Conservation (phyloP, 2,113 vertebrate species). For the Clinocottus analis region DNA sequence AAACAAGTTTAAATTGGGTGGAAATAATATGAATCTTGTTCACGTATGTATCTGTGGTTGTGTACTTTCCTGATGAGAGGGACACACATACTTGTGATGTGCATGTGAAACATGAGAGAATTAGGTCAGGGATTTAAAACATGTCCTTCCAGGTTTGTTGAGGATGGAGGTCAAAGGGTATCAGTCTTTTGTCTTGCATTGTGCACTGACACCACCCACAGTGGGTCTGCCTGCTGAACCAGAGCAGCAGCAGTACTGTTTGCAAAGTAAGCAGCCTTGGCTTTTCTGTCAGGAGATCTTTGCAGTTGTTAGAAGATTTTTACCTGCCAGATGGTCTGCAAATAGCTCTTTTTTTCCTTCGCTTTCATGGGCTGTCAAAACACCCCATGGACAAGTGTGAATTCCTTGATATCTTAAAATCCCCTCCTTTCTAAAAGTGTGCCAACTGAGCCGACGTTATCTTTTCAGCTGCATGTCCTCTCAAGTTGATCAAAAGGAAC, state of each 20-base stretch:
- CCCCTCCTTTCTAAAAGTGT: conserved; percentile 8
- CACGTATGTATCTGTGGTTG: not conserved
- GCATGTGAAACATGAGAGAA: conserved; percentile 35
- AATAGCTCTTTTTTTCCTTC: not conserved
- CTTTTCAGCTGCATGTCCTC: conserved; percentile 26
- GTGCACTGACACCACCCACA: conserved; percentile 48
- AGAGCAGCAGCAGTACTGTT: conserved; percentile 24
- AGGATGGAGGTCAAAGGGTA: conserved; percentile 61
- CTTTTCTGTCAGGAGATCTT: conserved; percentile 32
- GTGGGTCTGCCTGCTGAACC: conserved; percentile 37
- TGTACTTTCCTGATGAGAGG: not conserved
- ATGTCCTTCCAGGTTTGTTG: conserved; percentile 43
- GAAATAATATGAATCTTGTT: not conserved
- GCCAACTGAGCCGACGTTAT: conserved; percentile 8
- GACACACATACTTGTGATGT: not conserved
- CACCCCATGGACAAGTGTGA: not conserved
- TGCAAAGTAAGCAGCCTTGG: conserved; percentile 28
- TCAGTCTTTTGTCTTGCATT: conserved; percentile 33
- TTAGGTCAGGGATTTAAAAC: conserved; percentile 39
- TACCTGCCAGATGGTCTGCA: conserved; percentile 49
- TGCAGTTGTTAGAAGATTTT: conserved; percentile 15
- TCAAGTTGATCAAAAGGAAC: conserved; percentile 37
- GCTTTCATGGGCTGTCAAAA: conserved; percentile 4
- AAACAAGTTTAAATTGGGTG: not conserved
- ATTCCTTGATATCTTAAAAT: conserved; percentile 25